Base-by-base conservation (phyloP, 2,888 invertebrate species). In the Chaetoderma sp. region DNA sequence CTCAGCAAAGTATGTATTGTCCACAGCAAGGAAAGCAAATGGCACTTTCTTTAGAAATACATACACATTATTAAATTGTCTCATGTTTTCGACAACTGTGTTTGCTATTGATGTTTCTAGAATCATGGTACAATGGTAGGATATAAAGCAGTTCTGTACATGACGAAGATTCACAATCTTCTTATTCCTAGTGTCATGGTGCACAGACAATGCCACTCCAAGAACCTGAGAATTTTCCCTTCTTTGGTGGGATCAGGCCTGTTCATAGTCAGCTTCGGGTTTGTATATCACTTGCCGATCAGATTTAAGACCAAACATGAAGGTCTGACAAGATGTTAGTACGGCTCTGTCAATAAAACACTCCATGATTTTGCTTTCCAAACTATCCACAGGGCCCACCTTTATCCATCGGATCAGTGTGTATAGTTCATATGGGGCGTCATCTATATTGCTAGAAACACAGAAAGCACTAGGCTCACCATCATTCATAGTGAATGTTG, bases 1-100 rank as follows among this genome's bases (percentile, higher is more conserved):
- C 30, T 65, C 66, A 18, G 63, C 30, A 45, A 65, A 65, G 50
- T 65, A 63, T 42, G 66, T 47, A 42, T 65, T 65, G 49, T 65
- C 57, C n/a, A 25, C 57, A 25, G 63, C 63, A 36, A n/a, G n/a
- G 39, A 36, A 36, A n/a, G n/a, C 39, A 36, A 57, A 65, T 6
- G 56, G 32, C 4, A 58, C 67, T 45, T 67, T 67, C 54, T 66
- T 67, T 42, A 68, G 32, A 52, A 68, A 68, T 25, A 68, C 52
- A 47, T 67, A 57, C 10, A 66, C 47, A 8, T 52, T 58, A 28
- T 56, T 27, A 18, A 47, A 67, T 49, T 42, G 10, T 30, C 30
- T 33, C 13, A 44, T 67, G 58, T 66, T 67, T n/a, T n/a, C n/a
- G n/a, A n/a, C n/a, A n/a, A n/a, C n/a, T n/a, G n/a, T n/a, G 44